Evolutionary conservation across 2,113 vertebrate genomes (phyloP), one percentile per base, ranked within the genome.

Genomic region (Colossoma macropomum): DNA sequence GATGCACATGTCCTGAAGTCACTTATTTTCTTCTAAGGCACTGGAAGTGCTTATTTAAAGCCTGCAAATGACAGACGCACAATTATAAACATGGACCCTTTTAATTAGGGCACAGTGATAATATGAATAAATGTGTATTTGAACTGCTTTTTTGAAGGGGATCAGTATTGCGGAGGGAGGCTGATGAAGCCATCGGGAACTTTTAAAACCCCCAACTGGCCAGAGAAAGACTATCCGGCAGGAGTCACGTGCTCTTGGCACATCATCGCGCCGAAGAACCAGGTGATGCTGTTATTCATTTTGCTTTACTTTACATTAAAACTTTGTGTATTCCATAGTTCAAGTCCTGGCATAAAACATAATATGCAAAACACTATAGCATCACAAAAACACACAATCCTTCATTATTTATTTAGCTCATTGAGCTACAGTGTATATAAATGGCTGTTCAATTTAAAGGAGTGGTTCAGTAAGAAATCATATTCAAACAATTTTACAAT

Each of bases 171-270:
- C 83, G 98, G 98, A 32, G 98, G 98, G 48, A 94, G 94, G 32
- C 88, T 99, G 88, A 94, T 96, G 79, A 97, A 96, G 86, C 93
- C 97, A 0, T 90, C 94, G 0, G 98, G 98, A 30, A 94, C 95
- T 79, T 98, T 99, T 86, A 95, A 97, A 90, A 99, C 98, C 0
- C 98, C 98, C 60, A 99, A 99, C 92, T 99, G 98, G 98, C 98
- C 98, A 0, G 97, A 99, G 62, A 94, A 96, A 75, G 98, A 99
- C 90, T 99, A 99, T 84, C 98, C 98, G 2, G 96, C 96, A 0
- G 98, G 98, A 12, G 97, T 99, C 86, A 96, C 96, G 69, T 99
- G 98, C 68, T 95, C 96, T 62, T 99, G 98, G 98, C 97, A 98
- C 89, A 98, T 99, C 45, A 88, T 97, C 1, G 98, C 98, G 41